Conservation (phyloP, 1,140 invertebrate genomes). For the Sesamia nonagrioides region DNA sequence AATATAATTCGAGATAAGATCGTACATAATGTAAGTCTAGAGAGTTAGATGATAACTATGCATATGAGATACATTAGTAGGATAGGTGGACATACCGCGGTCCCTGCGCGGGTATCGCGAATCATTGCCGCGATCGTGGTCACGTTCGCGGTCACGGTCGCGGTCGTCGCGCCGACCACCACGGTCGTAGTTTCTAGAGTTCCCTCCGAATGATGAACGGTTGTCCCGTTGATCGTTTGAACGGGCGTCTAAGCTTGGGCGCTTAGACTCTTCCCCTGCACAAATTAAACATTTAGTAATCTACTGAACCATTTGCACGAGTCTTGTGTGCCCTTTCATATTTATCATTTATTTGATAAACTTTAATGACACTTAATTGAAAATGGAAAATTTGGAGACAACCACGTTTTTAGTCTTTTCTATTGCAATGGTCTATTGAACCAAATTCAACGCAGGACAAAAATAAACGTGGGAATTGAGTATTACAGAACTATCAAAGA, state of each 20-base stretch:
- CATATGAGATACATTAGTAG: conserved; percentile 4
- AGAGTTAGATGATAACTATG: conserved; percentile 9
- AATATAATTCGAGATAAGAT: conserved; percentile 24
- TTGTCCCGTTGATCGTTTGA: conserved; percentile 83
- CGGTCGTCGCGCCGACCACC: conserved; percentile 88
- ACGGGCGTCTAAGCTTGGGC: conserved; percentile 85
- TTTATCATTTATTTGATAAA: conserved; percentile 7
- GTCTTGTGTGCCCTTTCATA: conserved; percentile 4
- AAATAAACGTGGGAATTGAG: not conserved
- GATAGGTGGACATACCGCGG: conserved; percentile 69
- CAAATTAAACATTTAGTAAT: conserved; percentile 37
- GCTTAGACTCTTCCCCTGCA: conserved; percentile 88
- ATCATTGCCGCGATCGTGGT: conserved; percentile 85
- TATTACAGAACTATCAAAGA: conserved; percentile 1
- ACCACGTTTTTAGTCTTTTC: not conserved
- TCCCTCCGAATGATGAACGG: conserved; percentile 87
- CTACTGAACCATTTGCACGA: not conserved
- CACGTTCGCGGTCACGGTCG: conserved; percentile 86
- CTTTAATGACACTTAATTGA: not conserved
- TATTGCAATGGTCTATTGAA: not conserved
- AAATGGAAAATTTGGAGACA: conserved; percentile 11
- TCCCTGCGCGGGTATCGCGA: conserved; percentile 83
- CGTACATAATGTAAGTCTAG: conserved; percentile 9
- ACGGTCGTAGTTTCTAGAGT: conserved; percentile 85
- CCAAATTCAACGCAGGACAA: not conserved